These are phyloP conservation scores for Hippoglossus stenolepis DNA, from an alignment of 2,113 vertebrate genomes.

Conservation along the genomic window DNA sequence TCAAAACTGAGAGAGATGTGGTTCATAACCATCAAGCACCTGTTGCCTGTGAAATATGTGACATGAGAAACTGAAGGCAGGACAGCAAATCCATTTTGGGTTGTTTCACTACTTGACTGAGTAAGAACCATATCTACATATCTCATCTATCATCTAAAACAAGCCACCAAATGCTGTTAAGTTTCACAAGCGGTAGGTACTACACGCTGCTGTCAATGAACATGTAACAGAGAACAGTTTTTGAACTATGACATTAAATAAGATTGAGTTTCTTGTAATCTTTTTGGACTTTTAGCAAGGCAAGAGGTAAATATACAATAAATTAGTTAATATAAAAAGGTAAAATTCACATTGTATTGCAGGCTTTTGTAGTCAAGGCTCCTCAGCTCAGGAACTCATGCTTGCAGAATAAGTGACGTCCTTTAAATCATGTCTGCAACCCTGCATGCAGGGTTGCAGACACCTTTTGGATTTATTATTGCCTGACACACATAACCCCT, in stretches of 20 bases:
- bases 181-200: conserved; percentile 17
- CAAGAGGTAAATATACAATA: not conserved
- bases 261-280: not conserved
- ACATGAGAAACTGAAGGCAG: conserved; percentile 15
- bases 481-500: not conserved
- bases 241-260: not conserved
- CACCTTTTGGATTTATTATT: conserved; percentile 3
- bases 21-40: conserved; percentile 34
- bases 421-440: no score
- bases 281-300: not conserved
- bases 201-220: not conserved
- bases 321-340: not conserved
- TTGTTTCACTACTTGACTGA: conserved; percentile 55
- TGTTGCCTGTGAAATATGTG: conserved; percentile 33
- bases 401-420: no score
- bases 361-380: no score
- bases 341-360: no score
- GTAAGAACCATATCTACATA: not conserved
- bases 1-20: conserved; percentile 49
- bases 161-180: not conserved
- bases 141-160: conserved; percentile 23
- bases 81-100: conserved; percentile 2
- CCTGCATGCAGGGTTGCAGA: not conserved
- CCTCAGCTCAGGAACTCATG: no score
- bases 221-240: not conserved